Evolutionary conservation across 2,797 vertebrate genomes (phyloP).

Genomic region (Brachyalestes nurse): DNA sequence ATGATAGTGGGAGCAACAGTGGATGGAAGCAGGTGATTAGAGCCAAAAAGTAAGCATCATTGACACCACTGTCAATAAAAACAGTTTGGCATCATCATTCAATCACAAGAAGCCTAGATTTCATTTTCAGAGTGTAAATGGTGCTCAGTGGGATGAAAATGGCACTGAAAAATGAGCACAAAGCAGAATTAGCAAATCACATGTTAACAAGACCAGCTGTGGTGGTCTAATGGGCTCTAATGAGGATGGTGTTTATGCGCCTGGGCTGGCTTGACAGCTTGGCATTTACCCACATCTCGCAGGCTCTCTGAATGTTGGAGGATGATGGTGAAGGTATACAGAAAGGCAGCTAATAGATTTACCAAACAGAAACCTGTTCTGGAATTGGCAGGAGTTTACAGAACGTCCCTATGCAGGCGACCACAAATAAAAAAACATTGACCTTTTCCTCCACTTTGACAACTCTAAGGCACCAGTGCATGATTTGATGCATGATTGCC

Average conservation of each 20-base stretch:
- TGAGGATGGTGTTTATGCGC: constrained; percentile 63
- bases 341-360: constrained; percentile 60
- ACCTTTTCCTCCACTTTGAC: constrained; percentile 60
- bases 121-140: neutral
- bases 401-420: constrained; percentile 55
- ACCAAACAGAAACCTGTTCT: constrained; percentile 64
- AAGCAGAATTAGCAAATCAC: constrained; percentile 69
- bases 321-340: constrained; percentile 35
- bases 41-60: no score
- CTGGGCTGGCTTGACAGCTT: constrained; percentile 59
- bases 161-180: constrained; percentile 61
- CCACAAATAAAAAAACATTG: constrained; percentile 63
- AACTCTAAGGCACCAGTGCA: constrained; percentile 43
- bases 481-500: constrained; percentile 58
- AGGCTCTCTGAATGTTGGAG: constrained; percentile 15
- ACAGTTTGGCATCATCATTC: no score
- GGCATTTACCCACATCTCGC: constrained; percentile 61
- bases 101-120: neutral
- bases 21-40: no score
- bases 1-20: no score
- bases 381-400: constrained; percentile 59
- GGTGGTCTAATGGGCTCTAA: constrained; percentile 67
- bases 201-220: constrained; percentile 70
- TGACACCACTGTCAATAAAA: no score
- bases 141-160: constrained; percentile 44